Evolutionary conservation across 2,113 vertebrate species (phyloP).

Genomic region (Panthera uncia): DNA sequence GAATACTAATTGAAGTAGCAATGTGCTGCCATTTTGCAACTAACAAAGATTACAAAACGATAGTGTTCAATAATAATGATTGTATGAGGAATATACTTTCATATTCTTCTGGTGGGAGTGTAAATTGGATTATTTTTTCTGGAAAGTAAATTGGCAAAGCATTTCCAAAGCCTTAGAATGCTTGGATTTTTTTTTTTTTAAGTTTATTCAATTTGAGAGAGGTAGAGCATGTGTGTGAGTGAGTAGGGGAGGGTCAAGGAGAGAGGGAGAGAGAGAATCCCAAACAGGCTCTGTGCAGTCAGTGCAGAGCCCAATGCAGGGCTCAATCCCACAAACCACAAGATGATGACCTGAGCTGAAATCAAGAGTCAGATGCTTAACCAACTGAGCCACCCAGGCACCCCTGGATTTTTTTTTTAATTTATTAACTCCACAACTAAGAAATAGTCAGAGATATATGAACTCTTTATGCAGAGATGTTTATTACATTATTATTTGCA

Average conservation of each 20-base stretch:
- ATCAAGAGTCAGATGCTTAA: not conserved
- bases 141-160: not conserved
- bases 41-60: not conserved
- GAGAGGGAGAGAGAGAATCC: not conserved
- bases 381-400: not conserved
- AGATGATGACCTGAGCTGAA: not conserved
- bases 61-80: not conserved
- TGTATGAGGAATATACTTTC: not conserved
- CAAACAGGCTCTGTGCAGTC: not conserved
- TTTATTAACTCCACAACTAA: not conserved
- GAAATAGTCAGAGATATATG: not conserved
- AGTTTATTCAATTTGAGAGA: not conserved
- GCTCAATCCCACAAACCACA: not conserved
- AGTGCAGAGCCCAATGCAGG: not conserved
- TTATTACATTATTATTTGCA: not conserved
- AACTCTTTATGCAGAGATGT: not conserved
- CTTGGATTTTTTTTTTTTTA: not conserved
- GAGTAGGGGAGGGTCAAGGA: not conserved
- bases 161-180: slow-evolving; percentile 6
- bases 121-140: slow-evolving; percentile 27
- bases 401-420: not conserved
- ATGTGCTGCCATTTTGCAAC: not conserved
- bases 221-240: rapidly evolving
- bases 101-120: not conserved
- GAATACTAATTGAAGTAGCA: not conserved